Conservation (phyloP, 2,113 vertebrate species). For the Ailuropoda melanoleuca region DNA sequence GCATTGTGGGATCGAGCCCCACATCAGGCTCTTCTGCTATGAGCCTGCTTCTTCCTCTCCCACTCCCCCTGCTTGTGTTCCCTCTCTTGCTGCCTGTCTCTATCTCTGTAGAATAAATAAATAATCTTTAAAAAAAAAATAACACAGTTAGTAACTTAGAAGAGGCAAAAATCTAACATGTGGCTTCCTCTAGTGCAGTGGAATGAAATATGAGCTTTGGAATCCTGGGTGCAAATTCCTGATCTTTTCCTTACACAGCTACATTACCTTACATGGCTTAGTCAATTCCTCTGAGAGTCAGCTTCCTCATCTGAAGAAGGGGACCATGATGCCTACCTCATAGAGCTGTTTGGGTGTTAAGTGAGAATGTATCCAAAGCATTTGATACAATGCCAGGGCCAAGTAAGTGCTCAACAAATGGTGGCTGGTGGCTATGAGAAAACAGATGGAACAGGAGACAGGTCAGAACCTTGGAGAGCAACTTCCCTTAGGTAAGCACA, state of each 20-base stretch:
- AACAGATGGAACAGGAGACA: background rate
- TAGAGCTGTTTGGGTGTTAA: background rate
- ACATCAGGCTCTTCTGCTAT: no score
- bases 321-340: background rate
- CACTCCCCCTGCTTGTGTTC: no score
- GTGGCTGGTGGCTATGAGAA: background rate
- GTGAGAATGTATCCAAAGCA: background rate
- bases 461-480: background rate
- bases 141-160: background rate
- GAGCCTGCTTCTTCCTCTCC: no score
- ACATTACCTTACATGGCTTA: background rate
- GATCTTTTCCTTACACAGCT: background rate
- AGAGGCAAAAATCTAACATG: background rate
- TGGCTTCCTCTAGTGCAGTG: background rate
- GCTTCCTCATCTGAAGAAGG: background rate
- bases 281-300: background rate
- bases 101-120: no score
- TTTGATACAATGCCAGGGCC: rapidly evolving
- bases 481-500: no score
- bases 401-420: background rate
- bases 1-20: no score
- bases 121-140: no score
- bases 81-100: no score
- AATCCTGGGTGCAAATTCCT: background rate
- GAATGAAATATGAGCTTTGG: background rate